Evolutionary conservation across 2,888 invertebrate genomes (phyloP), one percentile per base, ranked within the genome.

Genomic region (Chydorus sphaericus): DNA sequence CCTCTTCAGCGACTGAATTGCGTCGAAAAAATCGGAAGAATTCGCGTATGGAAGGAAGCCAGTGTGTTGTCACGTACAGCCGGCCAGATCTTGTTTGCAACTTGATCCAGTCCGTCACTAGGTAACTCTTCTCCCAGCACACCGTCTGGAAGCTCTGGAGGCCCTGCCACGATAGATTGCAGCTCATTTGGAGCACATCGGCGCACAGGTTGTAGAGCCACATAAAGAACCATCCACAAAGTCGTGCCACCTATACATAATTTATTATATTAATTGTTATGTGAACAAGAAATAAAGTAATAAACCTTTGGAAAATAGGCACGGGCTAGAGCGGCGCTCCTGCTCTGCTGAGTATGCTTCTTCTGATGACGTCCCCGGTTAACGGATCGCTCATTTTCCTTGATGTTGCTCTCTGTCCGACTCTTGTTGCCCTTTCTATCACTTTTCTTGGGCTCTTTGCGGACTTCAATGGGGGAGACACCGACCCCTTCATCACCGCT

Each of bases 371-470:
- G 23, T 28, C 28, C 28, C 18, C 38, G 36, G 18, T 37, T 53
- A n/a, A n/a, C n/a, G 37, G 53, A 23, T 20, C 36, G 33, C 36
- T 53, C 53, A n/a, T 26, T 53, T 11, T 53, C 53, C 28, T 53
- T 53, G 20, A 37, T 36, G 48, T 48, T 20, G 14, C 28, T 28
- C 48, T 48, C n/a, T n/a, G n/a, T 48, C 16, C 26, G 20, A 11
- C 18, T 18, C 29, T 53, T 53, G 11, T 28, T 36, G 7, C 38
- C 36, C 38, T n/a, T 28, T n/a, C 38, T 53, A 36, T 53, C 53
- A 26, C 16, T 53, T 4, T 36, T 37, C 26, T 37, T 53, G 8
- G 28, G 38, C 5, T 53, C 53, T 20, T 53, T 38, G 23, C 44
- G 44, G n/a, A 44, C 44, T 44, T 44, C 44, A 3, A 44, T 28